phyloP scores from a whole-genome alignment of 2,113 vertebrate genomes.

The Phrynosoma blainvillii region DNA sequence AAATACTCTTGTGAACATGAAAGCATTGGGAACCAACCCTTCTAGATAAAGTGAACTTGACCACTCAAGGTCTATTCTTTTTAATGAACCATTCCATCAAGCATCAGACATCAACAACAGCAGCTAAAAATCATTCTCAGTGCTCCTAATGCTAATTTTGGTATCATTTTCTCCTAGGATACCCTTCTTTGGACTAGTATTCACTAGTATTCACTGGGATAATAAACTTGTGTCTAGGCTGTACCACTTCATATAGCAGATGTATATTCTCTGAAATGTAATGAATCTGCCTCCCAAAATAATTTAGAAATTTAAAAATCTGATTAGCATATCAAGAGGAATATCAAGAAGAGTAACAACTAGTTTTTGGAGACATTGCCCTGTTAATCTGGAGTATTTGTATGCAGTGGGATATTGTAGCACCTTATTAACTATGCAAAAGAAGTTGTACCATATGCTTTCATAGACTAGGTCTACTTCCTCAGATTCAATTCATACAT shows the following conservation, averaged over 20 bases:
- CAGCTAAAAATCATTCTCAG: not conserved
- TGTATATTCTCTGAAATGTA: not conserved
- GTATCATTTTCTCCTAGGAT: not conserved
- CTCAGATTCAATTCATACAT: too few species aligned
- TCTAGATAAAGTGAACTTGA: not conserved
- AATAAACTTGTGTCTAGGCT: not conserved
- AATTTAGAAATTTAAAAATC: not conserved
- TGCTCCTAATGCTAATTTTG: not conserved
- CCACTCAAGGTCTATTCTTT: not conserved
- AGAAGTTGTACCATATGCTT: too few species aligned
- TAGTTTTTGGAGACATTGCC: too few species aligned
- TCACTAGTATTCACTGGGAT: not conserved
- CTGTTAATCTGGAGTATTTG: too few species aligned
- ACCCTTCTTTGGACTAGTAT: not conserved
- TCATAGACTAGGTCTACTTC: too few species aligned
- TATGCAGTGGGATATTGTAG: too few species aligned
- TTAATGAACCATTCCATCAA: not conserved
- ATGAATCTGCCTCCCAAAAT: not conserved
- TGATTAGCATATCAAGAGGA: too few species aligned
- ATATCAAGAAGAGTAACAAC: too few species aligned
- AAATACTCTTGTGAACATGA: not conserved
- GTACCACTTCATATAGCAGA: not conserved
- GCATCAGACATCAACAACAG: not conserved
- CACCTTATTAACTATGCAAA: too few species aligned
- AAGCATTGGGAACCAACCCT: fast-evolving